A percentile compares a stretch with the other conserved stretches of the same genome.
phyloP scores from a whole-genome alignment of 2,113 vertebrate species.

The Hymenochirus boettgeri region DNA sequence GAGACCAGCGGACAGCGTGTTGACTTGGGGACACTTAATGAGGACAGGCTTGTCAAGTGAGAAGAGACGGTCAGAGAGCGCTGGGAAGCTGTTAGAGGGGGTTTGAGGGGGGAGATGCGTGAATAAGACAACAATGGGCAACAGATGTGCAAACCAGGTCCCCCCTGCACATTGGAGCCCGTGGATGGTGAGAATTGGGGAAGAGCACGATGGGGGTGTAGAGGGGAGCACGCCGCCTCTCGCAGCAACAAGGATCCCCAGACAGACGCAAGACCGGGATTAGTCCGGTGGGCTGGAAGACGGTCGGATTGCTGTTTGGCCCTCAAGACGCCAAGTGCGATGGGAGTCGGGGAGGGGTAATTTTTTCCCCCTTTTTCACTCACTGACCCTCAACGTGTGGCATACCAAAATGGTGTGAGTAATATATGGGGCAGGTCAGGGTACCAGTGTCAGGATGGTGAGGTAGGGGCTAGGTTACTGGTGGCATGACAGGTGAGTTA shows the following conservation, averaged over 20 bases:
- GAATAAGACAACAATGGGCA: neutral
- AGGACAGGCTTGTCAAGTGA: constrained; percentile 27
- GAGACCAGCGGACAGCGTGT: constrained; percentile 3
- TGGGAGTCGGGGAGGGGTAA: constrained; percentile 8
- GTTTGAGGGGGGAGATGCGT: no score
- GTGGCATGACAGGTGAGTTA: no score
- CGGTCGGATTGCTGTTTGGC: neutral
- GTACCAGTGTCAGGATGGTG: no score
- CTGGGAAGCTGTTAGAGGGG: neutral
- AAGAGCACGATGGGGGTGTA: neutral
- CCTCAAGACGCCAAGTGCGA: neutral
- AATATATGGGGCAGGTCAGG: neutral
- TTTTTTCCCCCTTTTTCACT: no score
- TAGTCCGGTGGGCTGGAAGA: neutral
- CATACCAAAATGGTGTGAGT: constrained; percentile 35
- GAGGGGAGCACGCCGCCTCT: no score
- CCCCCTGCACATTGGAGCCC: neutral
- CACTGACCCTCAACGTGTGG: neutral
- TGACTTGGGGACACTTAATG: constrained; percentile 32
- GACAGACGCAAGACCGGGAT: neutral
- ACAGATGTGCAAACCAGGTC: neutral
- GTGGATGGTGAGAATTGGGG: neutral
- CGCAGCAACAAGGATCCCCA: no score
- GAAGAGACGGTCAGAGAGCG: constrained; percentile 20
- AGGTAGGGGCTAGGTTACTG: no score